Evolutionary conservation across 2,113 vertebrate genomes (phyloP).

Genomic region (Canis aureus): DNA sequence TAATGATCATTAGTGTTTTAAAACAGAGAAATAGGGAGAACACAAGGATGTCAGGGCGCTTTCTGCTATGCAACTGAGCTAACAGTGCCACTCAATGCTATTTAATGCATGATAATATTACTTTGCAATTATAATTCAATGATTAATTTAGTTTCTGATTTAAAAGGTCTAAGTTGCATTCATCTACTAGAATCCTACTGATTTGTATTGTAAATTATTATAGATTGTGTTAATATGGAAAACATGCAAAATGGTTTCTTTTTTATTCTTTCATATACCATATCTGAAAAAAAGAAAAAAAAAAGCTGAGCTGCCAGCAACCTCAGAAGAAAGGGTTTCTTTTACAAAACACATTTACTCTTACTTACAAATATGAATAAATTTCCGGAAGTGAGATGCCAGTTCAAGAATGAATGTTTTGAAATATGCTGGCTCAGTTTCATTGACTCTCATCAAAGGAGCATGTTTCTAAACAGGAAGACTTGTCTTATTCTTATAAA

Average conservation of each 20-base stretch:
- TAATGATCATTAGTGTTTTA: neutral
- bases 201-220: constrained; percentile 81
- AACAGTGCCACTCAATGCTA: neutral
- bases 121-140: constrained; percentile 83
- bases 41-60: neutral
- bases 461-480: constrained; percentile 22
- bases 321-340: constrained; percentile 64
- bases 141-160: constrained; percentile 71
- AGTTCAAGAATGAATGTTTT: constrained; percentile 61
- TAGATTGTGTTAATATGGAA: constrained; percentile 74
- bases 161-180: constrained; percentile 81
- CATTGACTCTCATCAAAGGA: neutral
- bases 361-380: constrained; percentile 68
- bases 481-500: constrained; percentile 59
- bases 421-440: constrained; percentile 45
- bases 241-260: constrained; percentile 79
- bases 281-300: constrained; percentile 18
- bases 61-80: neutral
- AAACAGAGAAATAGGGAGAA: neutral
- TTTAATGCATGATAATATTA: constrained; percentile 52
- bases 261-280: constrained; percentile 74
- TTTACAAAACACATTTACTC: constrained; percentile 65
- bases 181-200: constrained; percentile 65
- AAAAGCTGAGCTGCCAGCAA: constrained; percentile 73
- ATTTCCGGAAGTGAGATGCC: constrained; percentile 28